Evolutionary conservation across 1,140 invertebrate genomes (phyloP).

Genomic region (Chrysomallon squamiferum): DNA sequence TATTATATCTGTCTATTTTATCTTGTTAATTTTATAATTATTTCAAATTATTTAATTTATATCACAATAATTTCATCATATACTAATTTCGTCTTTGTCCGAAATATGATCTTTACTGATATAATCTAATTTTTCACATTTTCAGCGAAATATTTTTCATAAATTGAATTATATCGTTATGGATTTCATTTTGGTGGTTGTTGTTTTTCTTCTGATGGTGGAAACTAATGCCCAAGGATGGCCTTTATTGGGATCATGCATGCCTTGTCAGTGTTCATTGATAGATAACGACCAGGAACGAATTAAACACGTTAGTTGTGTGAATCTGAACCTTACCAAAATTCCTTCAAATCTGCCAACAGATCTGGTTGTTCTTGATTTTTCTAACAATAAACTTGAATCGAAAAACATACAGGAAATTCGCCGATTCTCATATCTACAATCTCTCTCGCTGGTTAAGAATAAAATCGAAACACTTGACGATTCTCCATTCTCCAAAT

Average conservation of each 20-base stretch:
- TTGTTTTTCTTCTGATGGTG: no score
- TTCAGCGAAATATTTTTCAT: no score
- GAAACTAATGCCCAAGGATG: not conserved
- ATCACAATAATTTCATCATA: no score
- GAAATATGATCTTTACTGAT: no score
- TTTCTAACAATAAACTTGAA: slow-evolving; percentile 15
- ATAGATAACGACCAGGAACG: not conserved
- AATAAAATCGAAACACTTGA: slow-evolving; percentile 9
- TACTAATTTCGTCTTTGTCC: no score
- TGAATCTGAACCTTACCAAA: not conserved
- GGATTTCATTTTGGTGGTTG: no score
- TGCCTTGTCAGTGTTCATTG: slow-evolving; percentile 1
- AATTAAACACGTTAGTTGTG: slow-evolving; percentile 16
- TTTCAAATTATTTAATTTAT: no score
- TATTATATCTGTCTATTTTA: no score
- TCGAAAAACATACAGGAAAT: slow-evolving; percentile 2
- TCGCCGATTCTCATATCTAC: slow-evolving; percentile 8
- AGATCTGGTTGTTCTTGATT: slow-evolving; percentile 14
- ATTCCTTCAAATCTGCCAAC: slow-evolving; percentile 8
- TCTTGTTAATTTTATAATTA: no score
- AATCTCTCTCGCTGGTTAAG: slow-evolving; percentile 8
- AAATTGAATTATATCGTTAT: no score
- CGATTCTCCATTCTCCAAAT: slow-evolving; percentile 4
- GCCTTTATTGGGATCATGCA: not conserved
- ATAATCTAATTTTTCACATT: no score